Evolutionary conservation across 2,797 vertebrate species (phyloP), one percentile per base, ranked within the genome.

Genomic region (Pseudochromis fuscus): DNA sequence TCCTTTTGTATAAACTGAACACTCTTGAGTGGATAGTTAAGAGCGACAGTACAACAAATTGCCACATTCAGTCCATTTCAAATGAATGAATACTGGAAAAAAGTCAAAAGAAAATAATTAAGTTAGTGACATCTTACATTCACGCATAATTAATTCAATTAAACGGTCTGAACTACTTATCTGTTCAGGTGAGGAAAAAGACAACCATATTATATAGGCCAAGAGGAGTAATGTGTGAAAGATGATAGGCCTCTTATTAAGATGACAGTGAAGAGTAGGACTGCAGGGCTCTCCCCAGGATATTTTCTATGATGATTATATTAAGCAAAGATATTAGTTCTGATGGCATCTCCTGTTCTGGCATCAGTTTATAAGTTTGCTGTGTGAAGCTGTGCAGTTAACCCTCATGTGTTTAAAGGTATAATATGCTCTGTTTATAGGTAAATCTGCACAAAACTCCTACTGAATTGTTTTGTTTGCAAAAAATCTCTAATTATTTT

Each of bases 341-440:
- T 52, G 45, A 63, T 27, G 31, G 18, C 45, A 24, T 46, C 19
- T 40, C 18, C 23, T 60, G 19, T 40, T 51, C 55, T 46, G 5
- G 12, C 45, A 70, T 70, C 37, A 70, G 23, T 73, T 62, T 30
- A 38, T n/a, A n/a, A n/a, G n/a, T n/a, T n/a, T n/a, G n/a, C n/a
- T n/a, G n/a, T n/a, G n/a, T n/a, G n/a, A n/a, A n/a, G n/a, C n/a
- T n/a, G n/a, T n/a, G n/a, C n/a, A n/a, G n/a, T n/a, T n/a, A n/a
- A n/a, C n/a, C n/a, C n/a, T n/a, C n/a, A n/a, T n/a, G n/a, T n/a
- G n/a, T n/a, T n/a, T n/a, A n/a, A n/a, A n/a, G n/a, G n/a, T n/a
- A n/a, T n/a, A n/a, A n/a, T n/a, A n/a, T n/a, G n/a, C n/a, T n/a
- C n/a, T n/a, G n/a, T n/a, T n/a, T n/a, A n/a, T n/a, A n/a, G n/a